Percentiles rank a stretch among this genome's conserved stretches.
These are phyloP conservation scores for Didymodactylos carnosus DNA, from an alignment of 2,888 invertebrate genomes.

Conservation along the genomic window DNA sequence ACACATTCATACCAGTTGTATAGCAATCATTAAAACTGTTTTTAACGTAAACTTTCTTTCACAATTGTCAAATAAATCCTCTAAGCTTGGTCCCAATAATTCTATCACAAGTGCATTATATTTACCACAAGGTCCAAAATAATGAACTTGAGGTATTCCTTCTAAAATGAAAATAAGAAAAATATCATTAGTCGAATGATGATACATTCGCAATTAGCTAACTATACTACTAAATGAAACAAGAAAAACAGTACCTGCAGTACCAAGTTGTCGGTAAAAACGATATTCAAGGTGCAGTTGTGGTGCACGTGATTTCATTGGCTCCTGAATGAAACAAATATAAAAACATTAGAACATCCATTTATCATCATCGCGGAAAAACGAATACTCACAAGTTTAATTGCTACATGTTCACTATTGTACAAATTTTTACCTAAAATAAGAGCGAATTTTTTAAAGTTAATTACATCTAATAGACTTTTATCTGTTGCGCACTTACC, in stretches of 20 bases:
- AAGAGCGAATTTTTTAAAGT: no score
- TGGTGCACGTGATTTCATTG: slow-evolving; percentile 99
- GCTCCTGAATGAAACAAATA: slow-evolving; percentile 44
- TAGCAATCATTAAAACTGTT: slow-evolving; percentile 91
- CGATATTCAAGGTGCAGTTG: slow-evolving; percentile 98
- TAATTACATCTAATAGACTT: no score
- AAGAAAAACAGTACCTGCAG: no score
- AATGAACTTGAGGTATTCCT: slow-evolving; percentile 96
- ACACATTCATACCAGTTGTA: slow-evolving; percentile 53
- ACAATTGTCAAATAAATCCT: slow-evolving; percentile 97
- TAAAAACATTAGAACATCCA: not conserved
- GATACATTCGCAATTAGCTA: not conserved
- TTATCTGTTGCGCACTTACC: slow-evolving; percentile 37
- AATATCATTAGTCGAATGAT: not conserved
- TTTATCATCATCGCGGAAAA: no score
- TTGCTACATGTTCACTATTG: slow-evolving; percentile 99
- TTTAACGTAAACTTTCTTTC: slow-evolving; percentile 90
- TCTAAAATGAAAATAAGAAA: slow-evolving; percentile 41
- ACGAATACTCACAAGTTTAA: slow-evolving; percentile 55
- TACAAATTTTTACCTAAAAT: slow-evolving; percentile 91
- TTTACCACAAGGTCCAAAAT: slow-evolving; percentile 98
- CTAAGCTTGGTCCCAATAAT: slow-evolving; percentile 87
- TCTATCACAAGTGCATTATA: slow-evolving; percentile 99
- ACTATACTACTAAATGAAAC: not conserved
- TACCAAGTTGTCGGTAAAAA: slow-evolving; percentile 94